Percentiles rank a stretch among this genome's conserved stretches.
These are phyloP conservation scores for Tapera naevia DNA, from an alignment of 2,797 vertebrate genomes.

Conservation along the genomic window DNA sequence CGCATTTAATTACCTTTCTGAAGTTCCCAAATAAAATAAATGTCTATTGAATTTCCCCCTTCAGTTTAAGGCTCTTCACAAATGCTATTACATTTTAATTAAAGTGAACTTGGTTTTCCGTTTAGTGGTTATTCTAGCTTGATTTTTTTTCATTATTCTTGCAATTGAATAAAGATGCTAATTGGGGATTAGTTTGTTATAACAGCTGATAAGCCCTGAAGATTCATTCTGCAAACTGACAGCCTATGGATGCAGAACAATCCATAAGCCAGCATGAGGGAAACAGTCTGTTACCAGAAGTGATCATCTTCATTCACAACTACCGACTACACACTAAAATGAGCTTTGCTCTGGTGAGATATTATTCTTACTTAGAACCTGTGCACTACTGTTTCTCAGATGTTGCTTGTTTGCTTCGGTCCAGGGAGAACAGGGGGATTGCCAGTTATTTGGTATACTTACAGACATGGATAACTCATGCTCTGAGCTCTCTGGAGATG, in stretches of 20 bases:
- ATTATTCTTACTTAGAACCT: neutral
- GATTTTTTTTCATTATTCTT: neutral
- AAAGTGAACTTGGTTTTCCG: conserved; percentile 8
- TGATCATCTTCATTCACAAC: neutral
- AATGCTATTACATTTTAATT: conserved; percentile 55
- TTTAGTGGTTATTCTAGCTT: conserved; percentile 1
- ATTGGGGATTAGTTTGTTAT: conserved; percentile 29
- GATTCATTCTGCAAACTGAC: neutral
- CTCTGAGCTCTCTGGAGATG: neutral
- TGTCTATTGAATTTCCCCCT: neutral
- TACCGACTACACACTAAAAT: neutral
- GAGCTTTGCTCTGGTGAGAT: neutral
- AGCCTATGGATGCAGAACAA: neutral
- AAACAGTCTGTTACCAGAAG: neutral
- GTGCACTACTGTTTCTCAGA: neutral
- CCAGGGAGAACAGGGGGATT: neutral
- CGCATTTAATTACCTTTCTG: conserved; percentile 40
- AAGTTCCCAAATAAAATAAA: conserved; percentile 38
- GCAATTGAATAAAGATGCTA: conserved; percentile 44
- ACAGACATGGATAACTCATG: neutral
- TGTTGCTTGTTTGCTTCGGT: neutral
- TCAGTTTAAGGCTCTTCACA: neutral
- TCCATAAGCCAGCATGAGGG: neutral
- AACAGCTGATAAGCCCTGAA: neutral
- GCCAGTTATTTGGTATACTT: neutral